Evolutionary conservation across 2,797 vertebrate genomes (phyloP), one percentile per base, ranked within the genome.

Genomic region (Ceyx erithaca): DNA sequence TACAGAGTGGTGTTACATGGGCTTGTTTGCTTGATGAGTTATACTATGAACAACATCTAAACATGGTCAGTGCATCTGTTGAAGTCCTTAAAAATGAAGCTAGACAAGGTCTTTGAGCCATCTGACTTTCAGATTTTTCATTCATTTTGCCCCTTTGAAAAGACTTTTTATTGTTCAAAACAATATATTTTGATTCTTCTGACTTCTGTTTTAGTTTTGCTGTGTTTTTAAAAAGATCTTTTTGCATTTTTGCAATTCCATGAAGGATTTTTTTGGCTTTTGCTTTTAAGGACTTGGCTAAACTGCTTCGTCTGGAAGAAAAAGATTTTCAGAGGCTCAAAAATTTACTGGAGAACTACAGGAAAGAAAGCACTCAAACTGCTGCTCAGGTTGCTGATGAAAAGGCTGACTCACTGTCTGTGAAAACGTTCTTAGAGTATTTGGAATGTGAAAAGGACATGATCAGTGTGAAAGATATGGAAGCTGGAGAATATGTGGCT

Each of bases 381-480:
- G 84, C 96, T 7, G 98, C 98, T 55, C 98, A 98, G 26, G 98
- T 99, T 80, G 98, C 98, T 54, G 98, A 98, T 90, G 98, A 98
- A 84, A 97, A 98, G 7, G 97, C 96, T 2, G 95, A 91, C 0
- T 54, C 92, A 5, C 70, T 99, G 59, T 97, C 98, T 9, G 97
- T 98, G 37, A 98, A 98, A 91, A 97, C 94, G 30, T 99, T 99
- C 84, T 98, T 99, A 49, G 98, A 98, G 4, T 98, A 98, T 95
- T 95, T 99, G 92, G 98, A 99, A 71, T 98, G 93, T 25, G 98
- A 99, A 71, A 98, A 98, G 30, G 97, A 97, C 3, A 52, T 80
- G 40, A 87, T 99, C 94, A 98, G 76, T 82, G 93, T 99, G 54
- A 98, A 96, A 95, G 98, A 97, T 82, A 94, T 97, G 70, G 96